Conservation (phyloP, 2,797 vertebrate species). For the Crocidura indochinensis region DNA sequence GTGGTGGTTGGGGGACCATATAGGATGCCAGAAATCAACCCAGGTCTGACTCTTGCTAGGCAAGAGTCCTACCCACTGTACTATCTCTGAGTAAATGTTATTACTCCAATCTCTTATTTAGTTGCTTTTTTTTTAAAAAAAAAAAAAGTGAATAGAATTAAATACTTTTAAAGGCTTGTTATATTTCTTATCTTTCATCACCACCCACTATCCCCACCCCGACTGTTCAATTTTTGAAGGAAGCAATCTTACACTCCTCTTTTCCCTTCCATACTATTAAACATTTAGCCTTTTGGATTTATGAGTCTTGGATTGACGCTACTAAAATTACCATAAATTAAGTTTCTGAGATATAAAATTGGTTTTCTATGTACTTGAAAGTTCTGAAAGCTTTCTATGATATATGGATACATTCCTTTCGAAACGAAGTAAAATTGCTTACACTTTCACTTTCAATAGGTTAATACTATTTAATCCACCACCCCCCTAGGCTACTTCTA, state of each 20-base stretch:
- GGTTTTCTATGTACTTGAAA: conserved; percentile 84
- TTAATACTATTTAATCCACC: conserved; percentile 86
- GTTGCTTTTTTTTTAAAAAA: conserved; percentile 40
- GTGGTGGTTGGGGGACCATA: too few species aligned
- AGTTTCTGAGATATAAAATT: conserved; percentile 79
- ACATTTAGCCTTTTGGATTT: conserved; percentile 70
- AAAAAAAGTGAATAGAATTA: conserved; percentile 41
- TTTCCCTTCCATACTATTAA: conserved; percentile 57
- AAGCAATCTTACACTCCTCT: conserved; percentile 62
- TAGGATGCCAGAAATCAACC: too few species aligned
- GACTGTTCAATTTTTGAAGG: conserved; percentile 74
- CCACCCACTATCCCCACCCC: background rate
- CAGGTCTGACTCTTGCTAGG: too few species aligned
- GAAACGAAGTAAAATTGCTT: conserved; percentile 79
- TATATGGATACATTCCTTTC: conserved; percentile 81
- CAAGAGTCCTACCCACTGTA: too few species aligned
- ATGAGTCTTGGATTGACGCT: conserved; percentile 74
- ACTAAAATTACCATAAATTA: conserved; percentile 80
- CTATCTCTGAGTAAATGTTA: background rate
- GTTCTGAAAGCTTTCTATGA: conserved; percentile 77
- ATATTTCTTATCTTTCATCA: conserved; percentile 63
- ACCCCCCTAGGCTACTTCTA: conserved; percentile 83
- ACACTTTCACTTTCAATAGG: conserved; percentile 86
- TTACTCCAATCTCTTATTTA: conserved; percentile 50
- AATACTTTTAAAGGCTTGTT: conserved; percentile 64